Evolutionary conservation across 2,888 invertebrate species (phyloP).

Genomic region (Megalurothrips usitatus): DNA sequence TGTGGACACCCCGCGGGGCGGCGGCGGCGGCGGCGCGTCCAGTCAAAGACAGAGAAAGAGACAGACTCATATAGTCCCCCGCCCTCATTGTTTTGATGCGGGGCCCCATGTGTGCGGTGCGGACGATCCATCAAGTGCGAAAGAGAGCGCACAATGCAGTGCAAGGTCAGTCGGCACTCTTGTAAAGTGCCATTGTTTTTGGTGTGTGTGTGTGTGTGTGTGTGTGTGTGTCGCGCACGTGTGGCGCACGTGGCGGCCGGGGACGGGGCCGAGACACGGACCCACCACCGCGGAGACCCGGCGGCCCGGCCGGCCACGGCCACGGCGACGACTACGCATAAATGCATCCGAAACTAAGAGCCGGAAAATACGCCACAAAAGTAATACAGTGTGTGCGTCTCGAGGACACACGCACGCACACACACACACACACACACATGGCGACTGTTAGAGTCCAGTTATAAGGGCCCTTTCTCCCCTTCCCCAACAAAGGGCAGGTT

Average conservation of each 20-base stretch:
- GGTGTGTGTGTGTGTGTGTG: not conserved
- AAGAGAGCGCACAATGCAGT: not conserved
- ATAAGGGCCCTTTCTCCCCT: no score
- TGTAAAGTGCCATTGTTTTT: not conserved
- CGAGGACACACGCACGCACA: not conserved
- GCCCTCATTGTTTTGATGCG: no score
- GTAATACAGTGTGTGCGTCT: not conserved
- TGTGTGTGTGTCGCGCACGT: not conserved
- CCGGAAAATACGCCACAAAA: no score
- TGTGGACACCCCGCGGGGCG: not conserved
- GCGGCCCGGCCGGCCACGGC: not conserved
- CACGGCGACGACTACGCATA: not conserved
- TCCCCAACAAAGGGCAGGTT: no score
- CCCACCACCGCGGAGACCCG: not conserved
- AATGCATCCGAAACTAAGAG: conserved; percentile 8
- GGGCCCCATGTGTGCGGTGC: no score
- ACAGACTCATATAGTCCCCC: no score
- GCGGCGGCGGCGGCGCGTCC: not conserved
- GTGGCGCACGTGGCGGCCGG: not conserved
- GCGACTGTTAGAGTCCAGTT: not conserved
- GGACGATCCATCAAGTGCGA: no score
- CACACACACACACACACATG: not conserved
- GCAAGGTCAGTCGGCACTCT: not conserved
- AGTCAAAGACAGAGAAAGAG: not conserved
- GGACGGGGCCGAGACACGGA: not conserved